phyloP scores from a whole-genome alignment of 2,888 invertebrate species.

The Aricia artaxerxes region DNA sequence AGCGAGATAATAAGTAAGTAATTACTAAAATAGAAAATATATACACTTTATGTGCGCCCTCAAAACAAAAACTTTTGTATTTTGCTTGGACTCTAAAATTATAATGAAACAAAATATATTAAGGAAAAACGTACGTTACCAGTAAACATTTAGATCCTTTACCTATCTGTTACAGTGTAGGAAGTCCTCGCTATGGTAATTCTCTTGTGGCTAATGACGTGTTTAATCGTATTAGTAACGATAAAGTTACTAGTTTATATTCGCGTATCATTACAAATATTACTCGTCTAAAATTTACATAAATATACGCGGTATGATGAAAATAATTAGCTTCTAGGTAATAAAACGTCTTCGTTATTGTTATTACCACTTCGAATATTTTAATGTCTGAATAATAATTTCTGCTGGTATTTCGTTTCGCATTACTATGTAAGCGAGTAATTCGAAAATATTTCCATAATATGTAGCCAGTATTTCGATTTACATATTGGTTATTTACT shows the following conservation, averaged over 20 bases:
- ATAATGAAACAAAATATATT: too few relatives aligned
- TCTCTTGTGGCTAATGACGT: not conserved
- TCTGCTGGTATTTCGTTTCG: constrained; percentile 5
- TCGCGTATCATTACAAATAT: not conserved
- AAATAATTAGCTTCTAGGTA: constrained; percentile 6
- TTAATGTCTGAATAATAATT: constrained; percentile 11
- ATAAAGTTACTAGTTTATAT: constrained; percentile 27
- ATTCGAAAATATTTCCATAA: not conserved
- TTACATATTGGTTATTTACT: not conserved
- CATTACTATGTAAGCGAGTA: not conserved
- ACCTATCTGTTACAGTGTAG: not conserved
- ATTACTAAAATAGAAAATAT: too few relatives aligned
- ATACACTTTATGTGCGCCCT: too few relatives aligned
- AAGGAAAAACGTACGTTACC: not conserved
- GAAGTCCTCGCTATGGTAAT: not conserved
- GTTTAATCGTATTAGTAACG: not conserved
- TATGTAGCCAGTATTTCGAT: not conserved
- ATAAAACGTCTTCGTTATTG: constrained; percentile 29
- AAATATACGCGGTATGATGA: constrained; percentile 22
- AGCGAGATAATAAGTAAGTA: too few relatives aligned
- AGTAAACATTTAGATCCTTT: not conserved
- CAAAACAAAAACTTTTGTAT: not conserved
- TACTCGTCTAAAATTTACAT: constrained; percentile 15
- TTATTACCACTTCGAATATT: not conserved
- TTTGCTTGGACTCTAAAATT: not conserved